Percentiles rank a stretch among this genome's conserved stretches.
These are phyloP conservation scores for Pangasius mekongensis DNA, from an alignment of 2,797 vertebrate genomes.

Conservation along the genomic window DNA sequence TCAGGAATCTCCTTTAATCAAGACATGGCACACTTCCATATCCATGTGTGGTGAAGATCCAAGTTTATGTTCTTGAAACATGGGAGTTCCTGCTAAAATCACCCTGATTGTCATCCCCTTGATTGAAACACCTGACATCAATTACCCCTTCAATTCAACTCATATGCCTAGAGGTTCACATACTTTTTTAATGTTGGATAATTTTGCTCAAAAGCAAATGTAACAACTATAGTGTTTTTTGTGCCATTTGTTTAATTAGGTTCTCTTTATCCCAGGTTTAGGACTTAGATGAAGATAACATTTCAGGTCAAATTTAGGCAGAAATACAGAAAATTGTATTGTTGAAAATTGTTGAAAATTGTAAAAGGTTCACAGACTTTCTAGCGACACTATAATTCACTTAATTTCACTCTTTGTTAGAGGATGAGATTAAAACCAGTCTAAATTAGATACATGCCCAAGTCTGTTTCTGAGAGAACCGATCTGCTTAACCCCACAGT, in stretches of 20 bases:
- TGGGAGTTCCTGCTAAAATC: not conserved
- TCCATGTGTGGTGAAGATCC: not conserved
- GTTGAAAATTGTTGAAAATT: too few relatives aligned
- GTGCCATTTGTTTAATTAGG: not conserved
- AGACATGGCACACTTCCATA: not conserved
- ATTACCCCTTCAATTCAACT: not conserved
- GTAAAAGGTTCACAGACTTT: not conserved
- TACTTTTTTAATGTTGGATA: not conserved
- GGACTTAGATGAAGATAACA: not conserved
- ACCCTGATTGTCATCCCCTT: not conserved
- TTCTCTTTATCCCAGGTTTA: not conserved
- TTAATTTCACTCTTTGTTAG: not conserved
- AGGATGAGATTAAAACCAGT: not conserved
- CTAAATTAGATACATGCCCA: not conserved
- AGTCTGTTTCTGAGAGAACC: not conserved
- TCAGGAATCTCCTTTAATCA: not conserved
- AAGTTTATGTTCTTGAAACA: not conserved
- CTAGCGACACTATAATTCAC: not conserved
- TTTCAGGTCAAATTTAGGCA: not conserved
- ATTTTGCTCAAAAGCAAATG: not conserved
- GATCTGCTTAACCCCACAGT: not conserved
- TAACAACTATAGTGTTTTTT: not conserved
- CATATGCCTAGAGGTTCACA: not conserved
- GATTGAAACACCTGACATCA: not conserved
- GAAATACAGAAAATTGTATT: not conserved